phyloP scores from a whole-genome alignment of 1,140 invertebrate species.

The Drosophila equinoxialis region DNA sequence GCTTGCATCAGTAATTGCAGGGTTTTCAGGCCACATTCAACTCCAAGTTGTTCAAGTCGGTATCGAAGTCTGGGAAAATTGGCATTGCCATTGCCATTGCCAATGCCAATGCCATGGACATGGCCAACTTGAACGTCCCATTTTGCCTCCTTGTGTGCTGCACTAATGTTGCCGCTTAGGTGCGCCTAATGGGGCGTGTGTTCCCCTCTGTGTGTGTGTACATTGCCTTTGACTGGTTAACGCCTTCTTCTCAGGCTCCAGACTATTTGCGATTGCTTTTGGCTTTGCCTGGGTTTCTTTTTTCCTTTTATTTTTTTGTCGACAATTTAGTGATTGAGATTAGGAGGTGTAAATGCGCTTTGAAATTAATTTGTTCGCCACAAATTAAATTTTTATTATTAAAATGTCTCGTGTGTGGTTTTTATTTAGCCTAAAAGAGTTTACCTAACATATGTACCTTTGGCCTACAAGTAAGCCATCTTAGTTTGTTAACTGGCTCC shows the following conservation, averaged over 20 bases:
- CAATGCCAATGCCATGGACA: slow-evolving; percentile 36
- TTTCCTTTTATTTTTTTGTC: slow-evolving; percentile 43
- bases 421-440: neutral
- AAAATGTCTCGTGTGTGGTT: slow-evolving; percentile 73
- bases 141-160: slow-evolving; percentile 18
- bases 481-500: neutral
- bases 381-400: slow-evolving; percentile 82
- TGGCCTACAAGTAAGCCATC: neutral
- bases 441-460: neutral
- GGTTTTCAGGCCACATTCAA: slow-evolving; percentile 29
- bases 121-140: slow-evolving; percentile 19
- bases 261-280: slow-evolving; percentile 23
- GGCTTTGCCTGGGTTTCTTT: slow-evolving; percentile 47
- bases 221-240: slow-evolving; percentile 38
- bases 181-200: slow-evolving; percentile 64
- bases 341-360: slow-evolving; percentile 80
- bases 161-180: slow-evolving; percentile 73
- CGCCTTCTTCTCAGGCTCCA: slow-evolving; percentile 55
- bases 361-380: slow-evolving; percentile 78
- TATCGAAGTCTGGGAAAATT: slow-evolving; percentile 67
- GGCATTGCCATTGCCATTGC: slow-evolving; percentile 57
- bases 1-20: slow-evolving; percentile 77
- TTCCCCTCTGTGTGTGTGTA: slow-evolving; percentile 2
- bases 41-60: slow-evolving; percentile 8
- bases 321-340: slow-evolving; percentile 79